Percentiles rank a stretch among this genome's conserved stretches.
phyloP scores from a whole-genome alignment of 2,888 invertebrate genomes.

The Patella ulyssiponensis region DNA sequence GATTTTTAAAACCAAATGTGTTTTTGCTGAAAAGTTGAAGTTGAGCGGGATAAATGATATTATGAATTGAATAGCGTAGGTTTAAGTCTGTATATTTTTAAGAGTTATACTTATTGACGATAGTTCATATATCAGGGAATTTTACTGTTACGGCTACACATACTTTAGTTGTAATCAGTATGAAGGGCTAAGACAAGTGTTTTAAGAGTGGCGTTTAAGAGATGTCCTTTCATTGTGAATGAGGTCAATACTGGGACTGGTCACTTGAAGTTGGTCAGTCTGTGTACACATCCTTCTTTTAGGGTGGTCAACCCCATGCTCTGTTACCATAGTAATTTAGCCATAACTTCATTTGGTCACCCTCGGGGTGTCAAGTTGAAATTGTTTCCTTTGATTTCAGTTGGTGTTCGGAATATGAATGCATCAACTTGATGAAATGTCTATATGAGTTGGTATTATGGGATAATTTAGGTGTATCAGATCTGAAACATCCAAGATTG shows the following conservation, averaged over 20 bases:
- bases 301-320: neutral
- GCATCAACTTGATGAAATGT: too few species aligned
- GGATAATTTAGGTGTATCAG: too few species aligned
- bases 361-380: neutral
- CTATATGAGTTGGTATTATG: too few species aligned
- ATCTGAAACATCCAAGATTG: too few species aligned
- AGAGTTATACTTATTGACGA: too few species aligned
- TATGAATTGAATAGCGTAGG: too few species aligned
- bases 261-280: constrained; percentile 10
- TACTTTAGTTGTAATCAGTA: too few species aligned
- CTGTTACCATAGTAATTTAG: neutral
- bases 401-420: too few species aligned
- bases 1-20: neutral
- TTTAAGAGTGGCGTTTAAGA: constrained; percentile 8
- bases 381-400: neutral
- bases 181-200: neutral
- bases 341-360: neutral
- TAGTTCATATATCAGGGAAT: too few species aligned
- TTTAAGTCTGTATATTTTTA: too few species aligned
- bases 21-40: neutral
- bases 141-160: too few species aligned
- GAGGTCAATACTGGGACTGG: constrained; percentile 3
- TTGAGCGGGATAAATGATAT: too few species aligned
- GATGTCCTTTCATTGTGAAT: neutral
- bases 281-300: constrained; percentile 6